Evolutionary conservation across 2,888 invertebrate genomes (phyloP).

Genomic region (Lasioglossum villosulum): DNA sequence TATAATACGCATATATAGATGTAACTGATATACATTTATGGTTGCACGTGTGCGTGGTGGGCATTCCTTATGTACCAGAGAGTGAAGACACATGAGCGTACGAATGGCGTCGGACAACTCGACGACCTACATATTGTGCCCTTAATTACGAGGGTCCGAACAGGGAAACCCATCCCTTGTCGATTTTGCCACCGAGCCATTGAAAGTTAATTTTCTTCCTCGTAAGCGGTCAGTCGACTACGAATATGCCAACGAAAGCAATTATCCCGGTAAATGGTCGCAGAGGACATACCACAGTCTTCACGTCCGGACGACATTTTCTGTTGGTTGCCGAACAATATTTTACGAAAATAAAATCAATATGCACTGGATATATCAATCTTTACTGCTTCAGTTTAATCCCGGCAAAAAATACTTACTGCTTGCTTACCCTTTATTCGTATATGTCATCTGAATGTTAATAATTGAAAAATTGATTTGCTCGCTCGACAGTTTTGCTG

Average conservation of each 20-base stretch:
- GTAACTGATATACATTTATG: not conserved
- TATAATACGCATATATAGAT: not conserved
- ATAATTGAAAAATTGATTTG: not conserved
- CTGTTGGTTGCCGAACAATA: not conserved
- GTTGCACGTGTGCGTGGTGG: not conserved
- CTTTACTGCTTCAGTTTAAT: not conserved
- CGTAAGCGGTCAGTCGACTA: conserved; percentile 25
- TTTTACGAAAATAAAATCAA: not conserved
- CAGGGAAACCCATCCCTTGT: conserved; percentile 30
- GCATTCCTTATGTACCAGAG: conserved; percentile 1
- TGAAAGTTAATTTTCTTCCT: conserved; percentile 50
- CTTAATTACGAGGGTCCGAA: conserved; percentile 53
- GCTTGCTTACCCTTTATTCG: not conserved
- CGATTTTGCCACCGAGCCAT: conserved; percentile 49
- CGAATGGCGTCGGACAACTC: conserved; percentile 41
- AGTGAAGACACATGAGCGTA: conserved; percentile 12
- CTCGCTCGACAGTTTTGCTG: not conserved
- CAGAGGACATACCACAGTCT: not conserved
- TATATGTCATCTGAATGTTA: not conserved
- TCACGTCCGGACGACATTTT: not conserved
- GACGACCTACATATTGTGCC: conserved; percentile 57
- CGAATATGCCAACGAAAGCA: conserved; percentile 27
- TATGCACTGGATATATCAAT: not conserved
- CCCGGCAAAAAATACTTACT: not conserved
- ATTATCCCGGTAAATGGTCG: conserved; percentile 38